Evolutionary conservation across 1,140 invertebrate species (phyloP), one percentile per base, ranked within the genome.

Genomic region (Alviniconcha marisindica): DNA sequence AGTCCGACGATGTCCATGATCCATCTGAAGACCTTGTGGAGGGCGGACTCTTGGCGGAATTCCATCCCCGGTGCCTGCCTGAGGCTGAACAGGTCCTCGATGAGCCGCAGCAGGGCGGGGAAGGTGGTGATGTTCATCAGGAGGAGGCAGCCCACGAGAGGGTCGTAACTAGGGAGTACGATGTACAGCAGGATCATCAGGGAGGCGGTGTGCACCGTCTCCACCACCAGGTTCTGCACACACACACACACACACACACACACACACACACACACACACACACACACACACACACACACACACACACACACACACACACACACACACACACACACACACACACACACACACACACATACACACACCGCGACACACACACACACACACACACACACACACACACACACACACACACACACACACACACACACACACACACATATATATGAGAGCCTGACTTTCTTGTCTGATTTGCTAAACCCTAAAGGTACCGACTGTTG

Each of bases 111-210:
- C 18, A 85, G 54, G 21, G 74, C 81, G 21, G 87, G 91, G 40
- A 89, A 79, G 40, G 84, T 54, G 63, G 80, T 86, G 24, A 90
- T 85, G 66, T 84, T 90, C 92, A 98, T 98, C 14, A 97, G 98
- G 60, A 99, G 93, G 96, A 98, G 98, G 18, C 97, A 96, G 5
- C 97, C 97, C 93, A 97, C 97, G 40, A 98, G 95, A 12, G 97
- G 97, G 92, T 99, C 97, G 54, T 99, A 91, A 89, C 97, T 96
- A 1, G 98, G 98, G 5, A 99, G 93, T 51, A 99, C 95, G 36
- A 96, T 95, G 90, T 97, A 97, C 85, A 98, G 95, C 84, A 99
- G 93, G 44, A 98, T 89, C 0, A 96, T 96, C 44, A 98, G 92
- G 0, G 98, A 98, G 60, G 97, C 93, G 0, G 96, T 96, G 90